These are phyloP conservation scores for Deladenus siricidicola DNA, from an alignment of 2,888 invertebrate genomes.

Conservation along the genomic window DNA sequence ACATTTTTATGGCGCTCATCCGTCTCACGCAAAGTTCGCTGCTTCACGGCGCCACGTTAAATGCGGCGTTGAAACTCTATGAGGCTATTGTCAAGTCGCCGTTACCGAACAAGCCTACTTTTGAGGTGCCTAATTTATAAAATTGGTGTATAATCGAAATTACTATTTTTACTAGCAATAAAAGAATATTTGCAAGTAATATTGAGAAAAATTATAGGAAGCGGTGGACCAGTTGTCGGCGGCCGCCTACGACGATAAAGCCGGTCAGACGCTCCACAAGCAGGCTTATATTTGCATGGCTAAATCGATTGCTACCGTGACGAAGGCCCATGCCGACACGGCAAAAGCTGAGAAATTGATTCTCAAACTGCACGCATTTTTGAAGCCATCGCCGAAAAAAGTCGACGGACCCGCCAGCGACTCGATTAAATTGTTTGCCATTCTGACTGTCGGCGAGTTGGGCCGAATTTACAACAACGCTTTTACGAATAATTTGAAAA, in stretches of 20 bases:
- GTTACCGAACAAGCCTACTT: slow-evolving; percentile 61
- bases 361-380: slow-evolving; percentile 1
- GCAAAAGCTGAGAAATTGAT: slow-evolving; percentile 8
- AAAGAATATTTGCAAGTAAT: not conserved
- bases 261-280: slow-evolving; percentile 9
- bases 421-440: slow-evolving; percentile 65
- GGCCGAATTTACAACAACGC: slow-evolving; percentile 59
- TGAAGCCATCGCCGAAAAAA: not conserved
- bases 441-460: slow-evolving; percentile 91
- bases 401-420: not conserved
- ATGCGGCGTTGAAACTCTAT: slow-evolving; percentile 83
- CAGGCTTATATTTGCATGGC: slow-evolving; percentile 19
- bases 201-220: slow-evolving; percentile 5
- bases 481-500: slow-evolving; percentile 15
- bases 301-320: slow-evolving; percentile 12
- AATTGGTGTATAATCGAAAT: no score
- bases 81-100: slow-evolving; percentile 72
- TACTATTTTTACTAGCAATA: no score
- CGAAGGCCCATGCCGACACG: slow-evolving; percentile 12
- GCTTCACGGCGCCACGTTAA: slow-evolving; percentile 82
- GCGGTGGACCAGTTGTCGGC: slow-evolving; percentile 10
- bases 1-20: slow-evolving; percentile 24
- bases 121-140: slow-evolving; percentile 42
- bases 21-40: slow-evolving; percentile 55
- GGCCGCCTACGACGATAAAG: slow-evolving; percentile 5